These are phyloP conservation scores for Scotopteryx bipunctaria DNA, from an alignment of 2,888 invertebrate species.

Conservation along the genomic window DNA sequence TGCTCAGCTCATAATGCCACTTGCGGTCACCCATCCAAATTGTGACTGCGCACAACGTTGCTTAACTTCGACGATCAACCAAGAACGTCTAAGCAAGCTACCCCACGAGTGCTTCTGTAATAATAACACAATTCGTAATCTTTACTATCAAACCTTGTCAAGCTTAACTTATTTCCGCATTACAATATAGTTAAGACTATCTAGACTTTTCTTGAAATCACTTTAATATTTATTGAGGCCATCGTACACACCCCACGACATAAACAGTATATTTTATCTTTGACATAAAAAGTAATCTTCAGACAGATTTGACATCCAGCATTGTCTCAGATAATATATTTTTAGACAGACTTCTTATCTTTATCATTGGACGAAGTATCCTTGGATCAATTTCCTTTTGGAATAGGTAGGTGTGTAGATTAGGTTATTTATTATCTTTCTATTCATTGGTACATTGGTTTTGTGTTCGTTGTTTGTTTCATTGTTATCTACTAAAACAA, in stretches of 20 bases:
- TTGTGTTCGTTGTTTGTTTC: background rate
- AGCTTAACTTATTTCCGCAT: background rate
- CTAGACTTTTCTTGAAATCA: constrained; percentile 7
- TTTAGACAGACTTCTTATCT: background rate
- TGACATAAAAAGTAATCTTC: constrained; percentile 4
- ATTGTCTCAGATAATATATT: background rate
- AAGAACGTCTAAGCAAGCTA: no score
- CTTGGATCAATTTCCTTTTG: no score
- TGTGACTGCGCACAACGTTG: no score
- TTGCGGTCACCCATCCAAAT: no score
- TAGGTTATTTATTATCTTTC: background rate
- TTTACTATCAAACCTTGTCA: background rate
- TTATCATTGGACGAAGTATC: no score
- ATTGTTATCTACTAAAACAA: background rate
- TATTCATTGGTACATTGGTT: background rate
- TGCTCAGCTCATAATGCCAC: no score
- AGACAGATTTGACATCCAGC: background rate
- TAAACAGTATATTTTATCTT: background rate
- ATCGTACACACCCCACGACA: background rate
- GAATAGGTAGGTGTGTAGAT: no score
- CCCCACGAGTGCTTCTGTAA: no score
- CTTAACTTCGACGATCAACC: no score
- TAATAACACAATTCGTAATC: background rate
- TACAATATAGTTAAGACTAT: background rate
- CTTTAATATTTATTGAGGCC: constrained; percentile 5